Conservation (phyloP, 2,113 vertebrate genomes). For the Gymnorhina tibicen region DNA sequence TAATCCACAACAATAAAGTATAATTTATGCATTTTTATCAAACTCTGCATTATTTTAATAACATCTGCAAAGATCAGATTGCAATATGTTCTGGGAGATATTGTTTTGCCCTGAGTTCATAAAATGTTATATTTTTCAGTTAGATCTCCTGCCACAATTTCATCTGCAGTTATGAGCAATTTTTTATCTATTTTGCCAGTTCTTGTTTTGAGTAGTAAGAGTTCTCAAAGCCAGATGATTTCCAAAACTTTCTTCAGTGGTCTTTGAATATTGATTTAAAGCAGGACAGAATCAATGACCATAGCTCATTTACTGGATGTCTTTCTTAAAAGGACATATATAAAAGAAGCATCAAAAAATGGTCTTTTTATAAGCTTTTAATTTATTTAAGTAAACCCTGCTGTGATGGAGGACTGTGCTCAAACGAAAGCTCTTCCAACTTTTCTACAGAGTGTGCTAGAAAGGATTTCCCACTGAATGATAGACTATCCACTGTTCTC, state of each 20-base stretch:
- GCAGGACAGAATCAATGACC: neutral
- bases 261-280: neutral
- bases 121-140: slow-evolving; percentile 37
- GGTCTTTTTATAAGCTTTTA: neutral
- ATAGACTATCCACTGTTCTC: neutral
- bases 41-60: slow-evolving; percentile 56
- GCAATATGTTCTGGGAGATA: slow-evolving; percentile 49
- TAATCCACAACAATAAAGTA: slow-evolving; percentile 50
- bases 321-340: neutral
- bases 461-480: neutral
- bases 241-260: neutral
- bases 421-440: neutral
- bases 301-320: neutral
- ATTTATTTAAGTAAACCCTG: neutral
- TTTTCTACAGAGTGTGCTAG: neutral
- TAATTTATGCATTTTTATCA: slow-evolving; percentile 67
- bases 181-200: slow-evolving; percentile 33
- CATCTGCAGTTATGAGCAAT: slow-evolving; percentile 13
- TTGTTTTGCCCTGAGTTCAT: slow-evolving; percentile 52
- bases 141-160: slow-evolving; percentile 41
- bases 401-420: neutral
- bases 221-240: neutral
- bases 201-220: neutral
- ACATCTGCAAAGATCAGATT: slow-evolving; percentile 22
- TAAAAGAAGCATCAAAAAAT: neutral